A percentile compares a stretch with the other conserved stretches of the same genome.
phyloP scores from a whole-genome alignment of 2,113 vertebrate genomes.

The Paramisgurnus dabryanus region DNA sequence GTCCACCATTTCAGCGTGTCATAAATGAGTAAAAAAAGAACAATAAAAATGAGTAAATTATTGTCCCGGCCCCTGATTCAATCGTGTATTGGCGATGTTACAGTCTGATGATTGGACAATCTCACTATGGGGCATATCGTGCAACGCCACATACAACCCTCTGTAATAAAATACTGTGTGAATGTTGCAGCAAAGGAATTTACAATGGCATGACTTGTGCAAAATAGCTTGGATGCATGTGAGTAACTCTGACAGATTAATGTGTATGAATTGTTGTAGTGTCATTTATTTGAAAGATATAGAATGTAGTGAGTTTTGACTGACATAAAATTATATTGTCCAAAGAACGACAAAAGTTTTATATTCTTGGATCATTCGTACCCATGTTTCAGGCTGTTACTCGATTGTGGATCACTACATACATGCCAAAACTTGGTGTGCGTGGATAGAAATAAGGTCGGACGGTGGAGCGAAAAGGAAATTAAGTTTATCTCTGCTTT shows the following conservation, averaged over 20 bases:
- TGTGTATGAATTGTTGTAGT: background rate
- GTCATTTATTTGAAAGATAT: background rate
- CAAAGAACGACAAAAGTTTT: too few species aligned
- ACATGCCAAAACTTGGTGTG: background rate
- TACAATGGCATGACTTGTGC: background rate
- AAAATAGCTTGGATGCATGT: slow-evolving; percentile 8
- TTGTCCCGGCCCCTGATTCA: too few species aligned
- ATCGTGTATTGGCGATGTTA: too few species aligned
- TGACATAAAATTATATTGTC: too few species aligned
- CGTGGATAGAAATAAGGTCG: background rate
- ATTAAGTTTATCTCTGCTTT: slow-evolving; percentile 24
- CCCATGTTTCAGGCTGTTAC: background rate
- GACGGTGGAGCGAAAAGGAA: slow-evolving; percentile 1
- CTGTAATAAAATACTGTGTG: slow-evolving; percentile 18
- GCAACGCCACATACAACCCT: background rate
- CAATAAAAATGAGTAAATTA: too few species aligned
- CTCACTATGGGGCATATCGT: too few species aligned
- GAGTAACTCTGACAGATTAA: slow-evolving; percentile 19
- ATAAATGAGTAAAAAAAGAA: too few species aligned
- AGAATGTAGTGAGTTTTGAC: too few species aligned
- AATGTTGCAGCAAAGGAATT: background rate
- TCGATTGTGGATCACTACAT: background rate
- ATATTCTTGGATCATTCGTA: too few species aligned
- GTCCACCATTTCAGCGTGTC: too few species aligned
- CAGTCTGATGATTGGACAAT: too few species aligned